phyloP scores from a whole-genome alignment of 1,140 invertebrate species.

The Trachymyrmex cornetzi region DNA sequence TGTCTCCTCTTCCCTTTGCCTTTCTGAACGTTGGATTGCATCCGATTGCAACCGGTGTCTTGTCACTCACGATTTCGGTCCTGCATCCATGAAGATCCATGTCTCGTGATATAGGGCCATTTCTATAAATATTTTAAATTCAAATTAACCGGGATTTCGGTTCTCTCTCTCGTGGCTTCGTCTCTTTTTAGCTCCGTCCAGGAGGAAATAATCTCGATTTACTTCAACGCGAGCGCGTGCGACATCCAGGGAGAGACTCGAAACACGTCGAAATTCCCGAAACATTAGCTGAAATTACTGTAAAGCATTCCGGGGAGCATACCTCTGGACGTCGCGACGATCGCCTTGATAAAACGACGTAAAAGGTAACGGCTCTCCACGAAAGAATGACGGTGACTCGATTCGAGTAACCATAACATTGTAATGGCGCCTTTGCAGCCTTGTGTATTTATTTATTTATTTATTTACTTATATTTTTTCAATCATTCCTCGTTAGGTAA shows the following conservation, averaged over 20 bases:
- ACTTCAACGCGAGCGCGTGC: not conserved
- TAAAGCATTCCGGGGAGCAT: not conserved
- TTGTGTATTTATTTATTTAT: not conserved
- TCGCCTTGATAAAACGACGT: slow-evolving; percentile 28
- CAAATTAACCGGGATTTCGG: not conserved
- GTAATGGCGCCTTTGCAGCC: not conserved
- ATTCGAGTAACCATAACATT: slow-evolving; percentile 13
- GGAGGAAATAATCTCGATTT: not conserved
- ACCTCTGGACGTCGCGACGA: slow-evolving; percentile 2
- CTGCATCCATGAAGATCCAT: not conserved
- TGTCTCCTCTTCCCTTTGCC: not conserved
- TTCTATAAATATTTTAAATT: slow-evolving; percentile 38
- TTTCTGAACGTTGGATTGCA: not conserved
- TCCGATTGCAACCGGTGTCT: slow-evolving; percentile 26
- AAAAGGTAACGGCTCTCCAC: slow-evolving; percentile 37
- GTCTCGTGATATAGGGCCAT: not conserved
- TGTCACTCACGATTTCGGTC: not conserved
- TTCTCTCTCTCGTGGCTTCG: slow-evolving; percentile 1
- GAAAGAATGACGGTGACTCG: slow-evolving; percentile 11
- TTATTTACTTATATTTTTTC: not conserved
- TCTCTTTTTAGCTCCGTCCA: slow-evolving; percentile 15
- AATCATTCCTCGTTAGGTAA: not conserved
- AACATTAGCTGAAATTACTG: not conserved
- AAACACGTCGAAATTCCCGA: not conserved
- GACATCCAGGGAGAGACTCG: not conserved